phyloP scores from a whole-genome alignment of 2,797 vertebrate genomes.

The Gallirallus australis region DNA sequence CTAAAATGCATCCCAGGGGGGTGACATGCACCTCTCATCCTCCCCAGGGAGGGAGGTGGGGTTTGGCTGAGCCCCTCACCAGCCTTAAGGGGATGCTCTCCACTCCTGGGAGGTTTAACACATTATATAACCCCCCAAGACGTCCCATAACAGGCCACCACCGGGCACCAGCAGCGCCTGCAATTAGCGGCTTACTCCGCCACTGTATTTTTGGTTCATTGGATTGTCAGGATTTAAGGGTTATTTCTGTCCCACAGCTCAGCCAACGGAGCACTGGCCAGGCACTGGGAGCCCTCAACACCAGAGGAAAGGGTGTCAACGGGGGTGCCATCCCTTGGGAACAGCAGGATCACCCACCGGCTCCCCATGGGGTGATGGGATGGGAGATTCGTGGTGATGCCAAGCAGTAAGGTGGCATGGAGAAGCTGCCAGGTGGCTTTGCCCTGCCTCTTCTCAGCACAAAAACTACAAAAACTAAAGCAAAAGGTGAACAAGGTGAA shows the following conservation, averaged over 20 bases:
- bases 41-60: too few species aligned
- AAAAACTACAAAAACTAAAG: not conserved
- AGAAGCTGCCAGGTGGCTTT: not conserved
- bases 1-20: not conserved
- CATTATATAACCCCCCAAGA: not conserved
- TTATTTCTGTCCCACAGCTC: conserved; percentile 43
- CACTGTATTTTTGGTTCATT: conserved; percentile 64
- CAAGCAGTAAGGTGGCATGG: accelerated
- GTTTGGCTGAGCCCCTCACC: accelerated
- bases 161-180: not conserved
- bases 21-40: accelerated
- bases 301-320: accelerated
- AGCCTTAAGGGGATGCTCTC: not conserved
- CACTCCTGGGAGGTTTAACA: not conserved
- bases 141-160: not conserved
- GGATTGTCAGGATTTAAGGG: conserved; percentile 65
- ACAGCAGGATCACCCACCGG: not conserved
- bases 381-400: accelerated
- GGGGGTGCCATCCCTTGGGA: not conserved
- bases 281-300: not conserved
- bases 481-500: accelerated
- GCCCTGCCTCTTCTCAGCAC: accelerated
- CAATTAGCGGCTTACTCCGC: conserved; percentile 62
- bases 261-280: not conserved
- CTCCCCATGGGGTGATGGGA: accelerated